Percentiles rank a stretch among this genome's conserved stretches.
Evolutionary conservation across 2,113 vertebrate species (phyloP).

Genomic region (Carollia perspicillata): DNA sequence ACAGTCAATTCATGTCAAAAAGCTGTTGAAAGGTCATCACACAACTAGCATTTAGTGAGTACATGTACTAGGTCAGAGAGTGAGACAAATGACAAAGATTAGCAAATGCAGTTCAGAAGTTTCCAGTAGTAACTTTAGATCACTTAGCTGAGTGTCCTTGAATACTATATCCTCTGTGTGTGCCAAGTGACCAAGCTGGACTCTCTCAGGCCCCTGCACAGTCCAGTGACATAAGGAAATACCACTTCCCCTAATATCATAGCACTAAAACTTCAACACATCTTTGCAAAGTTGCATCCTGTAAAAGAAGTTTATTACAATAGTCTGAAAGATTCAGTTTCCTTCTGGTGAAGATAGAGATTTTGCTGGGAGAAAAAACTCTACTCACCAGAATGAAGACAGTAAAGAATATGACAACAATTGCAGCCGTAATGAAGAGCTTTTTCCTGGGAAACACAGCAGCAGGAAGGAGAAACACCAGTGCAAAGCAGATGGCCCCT

Average conservation of each 20-base stretch:
- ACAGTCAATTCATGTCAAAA: neutral
- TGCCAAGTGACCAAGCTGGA: neutral
- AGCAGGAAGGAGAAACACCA: conserved; percentile 94
- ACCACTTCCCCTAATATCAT: neutral
- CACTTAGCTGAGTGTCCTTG: conserved; percentile 30
- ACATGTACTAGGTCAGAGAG: neutral
- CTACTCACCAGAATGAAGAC: conserved; percentile 94
- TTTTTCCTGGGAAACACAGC: conserved; percentile 88
- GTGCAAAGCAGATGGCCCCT: conserved; percentile 95
- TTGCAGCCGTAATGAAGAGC: conserved; percentile 94
- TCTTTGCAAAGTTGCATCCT: neutral
- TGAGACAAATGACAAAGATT: neutral
- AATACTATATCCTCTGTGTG: neutral
- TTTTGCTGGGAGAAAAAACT: neutral
- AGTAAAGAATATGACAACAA: conserved; percentile 95
- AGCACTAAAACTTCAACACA: no score
- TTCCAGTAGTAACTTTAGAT: neutral
- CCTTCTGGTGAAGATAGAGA: neutral
- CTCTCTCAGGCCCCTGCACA: neutral
- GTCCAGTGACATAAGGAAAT: neutral
- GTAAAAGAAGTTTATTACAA: neutral
- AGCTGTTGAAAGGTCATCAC: neutral
- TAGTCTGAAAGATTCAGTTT: neutral
- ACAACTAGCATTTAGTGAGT: neutral
- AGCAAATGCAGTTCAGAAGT: neutral